Base-by-base conservation (phyloP, 2,888 invertebrate genomes). In the Dasypolia templi region DNA sequence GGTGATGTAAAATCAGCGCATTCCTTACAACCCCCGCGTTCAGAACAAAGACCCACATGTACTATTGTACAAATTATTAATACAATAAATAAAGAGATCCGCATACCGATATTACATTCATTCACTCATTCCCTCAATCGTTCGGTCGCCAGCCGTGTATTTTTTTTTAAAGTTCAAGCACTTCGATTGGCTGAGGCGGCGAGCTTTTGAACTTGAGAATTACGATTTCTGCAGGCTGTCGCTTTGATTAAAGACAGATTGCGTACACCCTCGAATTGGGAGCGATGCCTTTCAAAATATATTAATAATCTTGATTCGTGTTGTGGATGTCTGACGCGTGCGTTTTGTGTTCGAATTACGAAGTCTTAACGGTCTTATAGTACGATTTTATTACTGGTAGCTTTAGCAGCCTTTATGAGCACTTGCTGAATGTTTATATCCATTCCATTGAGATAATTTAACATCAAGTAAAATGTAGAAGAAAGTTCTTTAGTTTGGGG, bases 111-210 rank as follows among this genome's bases (percentile, higher is more conserved):
- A 95, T 92, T 92, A 92, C 91, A 88, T 87, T 92, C 91, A 91
- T 89, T 92, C 93, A 91, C 86, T 91, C 90, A 87, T 85, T 91
- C 92, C 83, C 86, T 92, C 94, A 92, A 88, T 92, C 91, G 86
- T 87, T 92, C 92, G 87, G 86, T 93, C 91, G 91, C 88, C 87
- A 90, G 89, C 88, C 88, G 90, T 89, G 71, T 68, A 67, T 79
- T 87, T 89, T 65, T 91, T 92, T 90, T 84, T 63, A 87, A 89
- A 91, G 91, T 87, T 89, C 88, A 90, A 92, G 91, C 86, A 93
- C 93, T 95, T 93, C 94, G 94, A 95, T 95, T 95, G 94, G 94
- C 92, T 92, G 92, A 92, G 93, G 90, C 95, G 95, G 95, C 91
- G 82, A 83, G 91, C 95, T 93, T 95, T 95, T 92, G 92, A 94